Evolutionary conservation across 2,888 invertebrate genomes (phyloP).

Genomic region (Patella ulyssiponensis): DNA sequence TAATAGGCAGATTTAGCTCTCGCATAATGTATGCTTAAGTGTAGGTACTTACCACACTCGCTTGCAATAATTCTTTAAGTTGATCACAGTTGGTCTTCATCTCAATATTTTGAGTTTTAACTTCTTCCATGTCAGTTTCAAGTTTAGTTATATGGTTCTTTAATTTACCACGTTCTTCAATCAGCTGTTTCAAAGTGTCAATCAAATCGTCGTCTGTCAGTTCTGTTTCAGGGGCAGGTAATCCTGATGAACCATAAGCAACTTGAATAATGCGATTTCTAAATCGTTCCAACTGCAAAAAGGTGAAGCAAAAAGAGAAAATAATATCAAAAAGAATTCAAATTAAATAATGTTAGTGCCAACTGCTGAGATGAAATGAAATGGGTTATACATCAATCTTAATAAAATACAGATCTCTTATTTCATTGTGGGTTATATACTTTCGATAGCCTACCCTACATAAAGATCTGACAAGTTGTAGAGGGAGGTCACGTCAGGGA

Average conservation of each 20-base stretch:
- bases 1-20: no score
- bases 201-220: slow-evolving; percentile 67
- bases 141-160: slow-evolving; percentile 56
- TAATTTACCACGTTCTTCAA: slow-evolving; percentile 62
- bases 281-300: slow-evolving; percentile 67
- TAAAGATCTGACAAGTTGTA: no score
- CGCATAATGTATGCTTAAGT: no score
- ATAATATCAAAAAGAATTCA: no score
- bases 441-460: no score
- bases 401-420: no score
- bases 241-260: slow-evolving; percentile 67
- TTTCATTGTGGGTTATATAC: no score
- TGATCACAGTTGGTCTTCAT: slow-evolving; percentile 55
- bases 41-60: slow-evolving; percentile 60
- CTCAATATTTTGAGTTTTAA: slow-evolving; percentile 52
- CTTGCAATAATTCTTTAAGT: slow-evolving; percentile 58
- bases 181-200: slow-evolving; percentile 62
- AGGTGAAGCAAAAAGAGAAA: not conserved
- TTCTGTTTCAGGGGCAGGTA: slow-evolving; percentile 64
- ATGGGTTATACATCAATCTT: no score
- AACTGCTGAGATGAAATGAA: no score
- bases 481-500: no score
- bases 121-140: slow-evolving; percentile 54
- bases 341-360: no score
- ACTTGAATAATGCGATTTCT: slow-evolving; percentile 67